Evolutionary conservation across 2,113 vertebrate species (phyloP).

Genomic region (Dasyprocta punctata): DNA sequence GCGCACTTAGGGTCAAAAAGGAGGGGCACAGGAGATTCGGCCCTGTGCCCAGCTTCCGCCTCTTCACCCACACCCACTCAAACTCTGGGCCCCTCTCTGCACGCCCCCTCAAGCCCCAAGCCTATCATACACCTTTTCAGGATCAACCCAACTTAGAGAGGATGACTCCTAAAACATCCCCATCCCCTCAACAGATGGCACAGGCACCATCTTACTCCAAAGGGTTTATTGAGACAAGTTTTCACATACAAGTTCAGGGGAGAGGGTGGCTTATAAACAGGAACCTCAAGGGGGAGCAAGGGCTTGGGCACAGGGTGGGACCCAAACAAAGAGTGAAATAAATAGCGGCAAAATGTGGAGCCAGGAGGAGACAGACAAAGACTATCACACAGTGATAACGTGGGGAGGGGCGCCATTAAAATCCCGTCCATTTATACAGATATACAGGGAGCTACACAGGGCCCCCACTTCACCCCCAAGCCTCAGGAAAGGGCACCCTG

Average conservation of each 20-base stretch:
- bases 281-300: constrained; percentile 55
- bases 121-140: neutral
- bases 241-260: constrained; percentile 87
- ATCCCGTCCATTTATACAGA: constrained; percentile 80
- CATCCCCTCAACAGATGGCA: neutral
- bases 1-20: neutral
- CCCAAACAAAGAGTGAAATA: constrained; percentile 86
- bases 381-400: constrained; percentile 97
- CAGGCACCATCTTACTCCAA: constrained; percentile 74
- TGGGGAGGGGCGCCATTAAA: constrained; percentile 61
- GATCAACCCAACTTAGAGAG: neutral
- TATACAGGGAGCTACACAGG: constrained; percentile 58
- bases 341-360: constrained; percentile 84
- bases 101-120: neutral
- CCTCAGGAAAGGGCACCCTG: neutral
- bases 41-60: constrained; percentile 59
- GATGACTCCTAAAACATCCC: neutral
- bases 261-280: constrained; percentile 77
- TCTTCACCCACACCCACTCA: neutral
- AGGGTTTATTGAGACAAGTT: constrained; percentile 82
- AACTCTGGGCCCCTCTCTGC: neutral
- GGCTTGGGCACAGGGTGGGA: neutral
- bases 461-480: constrained; percentile 10
- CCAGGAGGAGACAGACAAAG: constrained; percentile 79
- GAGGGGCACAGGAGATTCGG: constrained; percentile 58